phyloP scores from a whole-genome alignment of 30 jellyfish, hydroid and myxozoan species.

The Pseudorhiza aurosa region DNA sequence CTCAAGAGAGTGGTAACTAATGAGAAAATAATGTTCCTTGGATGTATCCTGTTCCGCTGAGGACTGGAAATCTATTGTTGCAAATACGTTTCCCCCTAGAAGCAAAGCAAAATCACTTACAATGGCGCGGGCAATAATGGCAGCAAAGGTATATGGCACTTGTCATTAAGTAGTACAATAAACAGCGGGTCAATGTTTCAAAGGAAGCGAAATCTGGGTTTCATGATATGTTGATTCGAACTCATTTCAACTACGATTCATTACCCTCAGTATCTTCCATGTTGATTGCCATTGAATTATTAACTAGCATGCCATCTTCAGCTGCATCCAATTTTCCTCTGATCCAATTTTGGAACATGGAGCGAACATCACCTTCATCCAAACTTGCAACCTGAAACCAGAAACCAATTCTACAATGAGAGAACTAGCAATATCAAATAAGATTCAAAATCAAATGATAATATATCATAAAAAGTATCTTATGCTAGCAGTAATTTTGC shows the following conservation, averaged over 20 bases:
- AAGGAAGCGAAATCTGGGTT: no score
- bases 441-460: no score
- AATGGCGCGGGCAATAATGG: not conserved
- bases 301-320: constrained; percentile 18
- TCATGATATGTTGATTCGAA: no score
- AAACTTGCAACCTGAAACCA: not conserved
- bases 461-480: no score
- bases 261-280: constrained; percentile 16
- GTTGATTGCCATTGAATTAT: not conserved
- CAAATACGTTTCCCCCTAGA: not conserved
- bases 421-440: no score
- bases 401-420: not conserved
- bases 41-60: not conserved
- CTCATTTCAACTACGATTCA: no score
- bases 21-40: not conserved
- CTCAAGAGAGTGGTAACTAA: not conserved
- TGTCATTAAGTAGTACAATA: no score
- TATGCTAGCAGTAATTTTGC: no score
- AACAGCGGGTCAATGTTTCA: no score
- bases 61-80: constrained; percentile 5
- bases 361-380: not conserved
- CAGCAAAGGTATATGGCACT: no score
- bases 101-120: not conserved
- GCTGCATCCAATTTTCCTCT: not conserved
- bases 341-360: constrained; percentile 11